phyloP scores from a whole-genome alignment of 2,797 vertebrate genomes.

The Furcifer pardalis region DNA sequence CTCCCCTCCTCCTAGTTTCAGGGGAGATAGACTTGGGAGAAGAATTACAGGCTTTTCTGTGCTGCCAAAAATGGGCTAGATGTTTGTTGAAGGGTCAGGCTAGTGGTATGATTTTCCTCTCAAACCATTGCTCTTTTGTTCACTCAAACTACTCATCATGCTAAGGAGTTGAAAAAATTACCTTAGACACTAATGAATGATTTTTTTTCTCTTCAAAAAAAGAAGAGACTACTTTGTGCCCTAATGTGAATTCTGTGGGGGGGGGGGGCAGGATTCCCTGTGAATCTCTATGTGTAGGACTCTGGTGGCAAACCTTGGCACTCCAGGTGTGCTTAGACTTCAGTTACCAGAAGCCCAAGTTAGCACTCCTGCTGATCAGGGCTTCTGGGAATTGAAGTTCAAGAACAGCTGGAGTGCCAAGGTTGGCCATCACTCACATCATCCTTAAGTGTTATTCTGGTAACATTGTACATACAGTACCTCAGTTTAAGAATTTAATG shows the following conservation, averaged over 20 bases:
- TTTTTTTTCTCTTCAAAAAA: neutral
- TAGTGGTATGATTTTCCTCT: neutral
- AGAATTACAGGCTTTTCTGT: neutral
- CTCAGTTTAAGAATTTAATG: too few species aligned
- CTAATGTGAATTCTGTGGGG: neutral
- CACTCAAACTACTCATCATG: neutral
- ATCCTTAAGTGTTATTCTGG: neutral
- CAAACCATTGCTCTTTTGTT: too few species aligned
- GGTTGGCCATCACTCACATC: too few species aligned
- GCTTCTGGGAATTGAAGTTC: too few species aligned
- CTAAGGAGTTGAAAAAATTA: neutral
- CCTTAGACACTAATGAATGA: neutral
- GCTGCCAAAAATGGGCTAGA: neutral
- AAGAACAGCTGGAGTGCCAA: too few species aligned
- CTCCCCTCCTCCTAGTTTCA: neutral
- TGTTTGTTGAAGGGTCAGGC: neutral
- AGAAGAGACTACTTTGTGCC: neutral
- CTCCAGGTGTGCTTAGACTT: too few species aligned
- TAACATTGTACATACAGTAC: neutral
- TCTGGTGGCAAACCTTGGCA: too few species aligned
- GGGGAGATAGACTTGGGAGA: neutral
- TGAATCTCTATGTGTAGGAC: neutral
- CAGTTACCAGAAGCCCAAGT: too few species aligned
- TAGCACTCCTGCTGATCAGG: too few species aligned
- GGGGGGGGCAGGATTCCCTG: neutral